Evolutionary conservation across 1,140 invertebrate genomes (phyloP).

Genomic region (Parasteatoda tepidariorum): DNA sequence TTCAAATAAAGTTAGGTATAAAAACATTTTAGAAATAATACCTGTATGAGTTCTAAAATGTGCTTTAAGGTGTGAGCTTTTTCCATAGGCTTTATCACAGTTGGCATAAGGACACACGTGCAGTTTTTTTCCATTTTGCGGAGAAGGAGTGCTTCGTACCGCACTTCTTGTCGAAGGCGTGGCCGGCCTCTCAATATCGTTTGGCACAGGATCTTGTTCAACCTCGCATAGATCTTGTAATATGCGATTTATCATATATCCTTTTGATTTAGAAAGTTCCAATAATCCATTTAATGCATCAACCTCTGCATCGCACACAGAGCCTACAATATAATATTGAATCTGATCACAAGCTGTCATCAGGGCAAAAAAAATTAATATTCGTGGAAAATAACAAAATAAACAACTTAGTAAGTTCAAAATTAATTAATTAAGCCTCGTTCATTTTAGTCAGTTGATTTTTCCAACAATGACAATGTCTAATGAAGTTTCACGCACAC

Average conservation of each 20-base stretch:
- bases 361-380: too few relatives aligned
- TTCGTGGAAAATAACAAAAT: too few relatives aligned
- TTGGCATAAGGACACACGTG: slow-evolving; percentile 75
- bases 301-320: slow-evolving; percentile 3
- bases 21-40: slow-evolving; percentile 37
- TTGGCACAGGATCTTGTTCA: slow-evolving; percentile 71
- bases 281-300: slow-evolving; percentile 1
- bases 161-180: background rate
- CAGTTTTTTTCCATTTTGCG: slow-evolving; percentile 26
- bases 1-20: too few relatives aligned
- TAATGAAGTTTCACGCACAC: too few relatives aligned
- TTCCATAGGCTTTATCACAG: slow-evolving; percentile 82
- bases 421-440: too few relatives aligned
- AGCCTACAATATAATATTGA: background rate
- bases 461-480: too few relatives aligned
- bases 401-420: too few relatives aligned
- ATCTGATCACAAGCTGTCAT: background rate
- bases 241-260: slow-evolving; percentile 74
- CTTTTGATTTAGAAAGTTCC: slow-evolving; percentile 4
- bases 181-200: slow-evolving; percentile 61
- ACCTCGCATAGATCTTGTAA: slow-evolving; percentile 73
- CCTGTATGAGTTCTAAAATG: slow-evolving; percentile 79
- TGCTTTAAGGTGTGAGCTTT: slow-evolving; percentile 83
- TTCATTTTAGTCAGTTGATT: too few relatives aligned
- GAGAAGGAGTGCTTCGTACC: slow-evolving; percentile 3